Evolutionary conservation across 92 coral and sea anemone species (phyloP), one percentile per base, ranked within the genome.

Genomic region (Parazoanthus darwini): DNA sequence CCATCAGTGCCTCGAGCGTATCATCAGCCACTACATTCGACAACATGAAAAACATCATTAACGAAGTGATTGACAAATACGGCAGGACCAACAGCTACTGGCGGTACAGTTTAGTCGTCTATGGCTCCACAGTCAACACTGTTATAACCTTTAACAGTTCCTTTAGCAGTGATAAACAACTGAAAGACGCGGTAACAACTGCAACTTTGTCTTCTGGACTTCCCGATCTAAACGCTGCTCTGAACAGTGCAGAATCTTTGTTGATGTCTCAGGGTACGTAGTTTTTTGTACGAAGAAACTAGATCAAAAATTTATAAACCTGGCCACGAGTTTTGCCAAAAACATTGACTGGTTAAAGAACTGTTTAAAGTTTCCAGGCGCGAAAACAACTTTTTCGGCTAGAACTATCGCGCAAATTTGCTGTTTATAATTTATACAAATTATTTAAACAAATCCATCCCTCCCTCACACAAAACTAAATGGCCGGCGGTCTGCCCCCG

Each of bases 141-240:
- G 85, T 81, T 59, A 48, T 81, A 0, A 36, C 26, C 29, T 59
- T 81, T 39, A 81, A 81, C 85, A 63, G 85, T 23, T 81, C 85
- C 6, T 81, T 81, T 33, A 81, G 56, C 74, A 81, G 33, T 20
- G 85, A 81, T 59, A 18, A 26, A 18, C 74, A 81, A 29, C 50
- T 81, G 51, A 59, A 37, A 38, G 29, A 35, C n/a, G 74, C 85
- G 3, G 26, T 81, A 36, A 4, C 85, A 58, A 35, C 8, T 9
- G 85, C 85, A 33, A n/a, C 2, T 15, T 0, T 35, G 8, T 74
- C 73, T 0, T 59, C 85, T 13, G 74, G 74, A 1, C 0, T 11
- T 6, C 73, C 85, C 25, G 44, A 81, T 81, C 36, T 81, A 3
- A 81, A 36, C 16, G 85, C 29, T 23, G 85, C 74, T 8, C 74